Conservation (phyloP, 1,140 invertebrate species). For the Brachionus plicatilis region DNA sequence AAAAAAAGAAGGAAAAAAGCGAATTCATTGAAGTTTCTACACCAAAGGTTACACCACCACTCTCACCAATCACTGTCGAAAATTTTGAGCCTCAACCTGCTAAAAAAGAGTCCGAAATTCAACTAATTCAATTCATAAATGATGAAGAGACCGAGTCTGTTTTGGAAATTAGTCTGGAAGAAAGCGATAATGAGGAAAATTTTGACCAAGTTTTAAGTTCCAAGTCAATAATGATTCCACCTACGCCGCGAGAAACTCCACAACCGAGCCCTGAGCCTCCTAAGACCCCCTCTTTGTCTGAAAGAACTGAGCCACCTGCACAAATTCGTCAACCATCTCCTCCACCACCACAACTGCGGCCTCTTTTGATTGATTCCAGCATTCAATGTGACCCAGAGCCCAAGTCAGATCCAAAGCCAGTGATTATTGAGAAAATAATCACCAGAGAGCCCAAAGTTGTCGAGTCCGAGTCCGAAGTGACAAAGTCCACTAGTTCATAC, state of each 20-base stretch:
- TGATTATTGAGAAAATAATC: not conserved
- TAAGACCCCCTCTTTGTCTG: not conserved
- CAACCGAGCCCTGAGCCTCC: not conserved
- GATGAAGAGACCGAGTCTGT: conserved; percentile 24
- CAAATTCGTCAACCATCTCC: not conserved
- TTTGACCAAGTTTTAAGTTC: not conserved
- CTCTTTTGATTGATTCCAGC: not conserved
- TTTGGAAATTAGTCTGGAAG: conserved; percentile 4
- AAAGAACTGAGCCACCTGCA: not conserved
- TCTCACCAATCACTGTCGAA: not conserved
- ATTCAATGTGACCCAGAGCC: conserved; percentile 30
- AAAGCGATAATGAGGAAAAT: not conserved
- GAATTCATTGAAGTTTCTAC: not conserved
- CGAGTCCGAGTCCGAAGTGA: not conserved
- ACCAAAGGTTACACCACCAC: not conserved
- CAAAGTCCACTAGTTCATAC: not conserved
- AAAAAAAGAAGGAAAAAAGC: not conserved
- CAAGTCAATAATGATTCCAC: not conserved
- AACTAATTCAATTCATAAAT: not conserved
- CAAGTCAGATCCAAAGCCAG: not conserved
- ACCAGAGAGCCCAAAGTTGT: not conserved
- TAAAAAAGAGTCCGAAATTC: not conserved
- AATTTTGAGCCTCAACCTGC: not conserved
- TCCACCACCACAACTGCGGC: not conserved
- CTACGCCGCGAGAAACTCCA: conserved; percentile 30